phyloP scores from a whole-genome alignment of 2,888 invertebrate species.

The Kuschelorhynchus macadamiae region DNA sequence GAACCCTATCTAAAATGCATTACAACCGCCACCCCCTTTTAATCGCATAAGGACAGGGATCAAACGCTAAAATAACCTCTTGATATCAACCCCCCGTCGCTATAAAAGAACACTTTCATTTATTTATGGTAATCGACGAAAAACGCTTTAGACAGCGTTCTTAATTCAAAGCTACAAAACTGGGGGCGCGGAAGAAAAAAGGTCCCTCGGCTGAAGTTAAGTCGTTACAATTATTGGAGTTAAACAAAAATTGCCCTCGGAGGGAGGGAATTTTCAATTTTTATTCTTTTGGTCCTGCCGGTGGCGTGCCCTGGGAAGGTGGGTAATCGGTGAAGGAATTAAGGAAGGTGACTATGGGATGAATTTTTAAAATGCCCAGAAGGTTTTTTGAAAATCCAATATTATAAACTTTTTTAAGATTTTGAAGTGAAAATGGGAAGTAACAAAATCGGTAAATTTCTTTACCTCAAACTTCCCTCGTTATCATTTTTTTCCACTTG shows the following conservation, averaged over 20 bases:
- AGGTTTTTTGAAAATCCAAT: no score
- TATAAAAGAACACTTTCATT: conserved; percentile 66
- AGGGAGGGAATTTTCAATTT: conserved; percentile 27
- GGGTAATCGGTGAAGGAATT: conserved; percentile 8
- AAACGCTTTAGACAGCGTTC: no score
- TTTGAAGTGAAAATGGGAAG: no score
- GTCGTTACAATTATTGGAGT: conserved; percentile 54
- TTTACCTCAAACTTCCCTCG: no score
- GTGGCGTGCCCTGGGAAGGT: conserved; percentile 4
- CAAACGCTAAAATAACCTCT: conserved; percentile 50
- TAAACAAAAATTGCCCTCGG: conserved; percentile 50
- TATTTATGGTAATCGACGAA: conserved; percentile 69
- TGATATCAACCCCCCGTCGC: conserved; percentile 49
- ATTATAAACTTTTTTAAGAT: no score
- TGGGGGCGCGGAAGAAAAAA: conserved; percentile 22
- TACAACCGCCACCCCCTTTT: conserved; percentile 33
- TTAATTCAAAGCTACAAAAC: conserved; percentile 44
- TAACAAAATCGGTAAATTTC: no score
- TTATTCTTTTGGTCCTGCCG: conserved; percentile 32
- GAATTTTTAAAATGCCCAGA: no score
- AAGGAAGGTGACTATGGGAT: not conserved
- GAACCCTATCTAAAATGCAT: conserved; percentile 36
- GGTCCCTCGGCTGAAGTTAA: conserved; percentile 51
- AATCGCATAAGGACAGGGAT: conserved; percentile 49
- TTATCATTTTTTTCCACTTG: no score